Conservation (phyloP, 2,888 invertebrate species). For the Bombylius major region DNA sequence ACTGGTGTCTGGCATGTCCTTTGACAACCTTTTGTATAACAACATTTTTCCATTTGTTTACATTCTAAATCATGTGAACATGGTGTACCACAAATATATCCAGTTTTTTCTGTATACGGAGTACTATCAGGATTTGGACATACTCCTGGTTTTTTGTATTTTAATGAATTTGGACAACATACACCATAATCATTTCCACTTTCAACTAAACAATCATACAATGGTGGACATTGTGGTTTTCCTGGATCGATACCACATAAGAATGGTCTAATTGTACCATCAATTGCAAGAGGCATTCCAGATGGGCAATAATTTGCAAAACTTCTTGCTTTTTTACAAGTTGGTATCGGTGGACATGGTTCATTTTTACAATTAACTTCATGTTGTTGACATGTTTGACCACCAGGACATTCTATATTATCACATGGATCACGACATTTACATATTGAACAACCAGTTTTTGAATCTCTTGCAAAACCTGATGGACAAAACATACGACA, state of each 20-base stretch:
- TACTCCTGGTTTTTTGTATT: slow-evolving; percentile 62
- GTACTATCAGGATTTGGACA: slow-evolving; percentile 48
- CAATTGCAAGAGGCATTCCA: slow-evolving; percentile 57
- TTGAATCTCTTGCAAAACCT: slow-evolving; percentile 57
- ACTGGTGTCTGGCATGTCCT: slow-evolving; percentile 60
- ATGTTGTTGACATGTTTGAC: slow-evolving; percentile 63
- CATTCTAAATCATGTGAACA: slow-evolving; percentile 74
- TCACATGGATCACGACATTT: slow-evolving; percentile 72
- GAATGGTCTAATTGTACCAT: slow-evolving; percentile 64
- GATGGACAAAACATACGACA: slow-evolving; percentile 80
- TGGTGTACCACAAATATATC: slow-evolving; percentile 46
- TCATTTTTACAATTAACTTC: slow-evolving; percentile 64
- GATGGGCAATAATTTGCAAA: slow-evolving; percentile 67
- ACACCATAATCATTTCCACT: slow-evolving; percentile 76
- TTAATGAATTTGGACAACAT: slow-evolving; percentile 67
- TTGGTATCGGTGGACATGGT: slow-evolving; percentile 74
- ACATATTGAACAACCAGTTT: slow-evolving; percentile 63
- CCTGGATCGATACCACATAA: slow-evolving; percentile 69
- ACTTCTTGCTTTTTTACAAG: slow-evolving; percentile 66
- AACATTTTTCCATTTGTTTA: slow-evolving; percentile 70
- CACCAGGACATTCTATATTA: slow-evolving; percentile 60
- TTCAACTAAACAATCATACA: slow-evolving; percentile 69
- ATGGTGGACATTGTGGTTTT: slow-evolving; percentile 71
- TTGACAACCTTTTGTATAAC: slow-evolving; percentile 59
- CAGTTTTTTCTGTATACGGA: slow-evolving; percentile 29